Conservation (phyloP, 2,113 vertebrate genomes). For the Ginglymostoma cirratum region DNA sequence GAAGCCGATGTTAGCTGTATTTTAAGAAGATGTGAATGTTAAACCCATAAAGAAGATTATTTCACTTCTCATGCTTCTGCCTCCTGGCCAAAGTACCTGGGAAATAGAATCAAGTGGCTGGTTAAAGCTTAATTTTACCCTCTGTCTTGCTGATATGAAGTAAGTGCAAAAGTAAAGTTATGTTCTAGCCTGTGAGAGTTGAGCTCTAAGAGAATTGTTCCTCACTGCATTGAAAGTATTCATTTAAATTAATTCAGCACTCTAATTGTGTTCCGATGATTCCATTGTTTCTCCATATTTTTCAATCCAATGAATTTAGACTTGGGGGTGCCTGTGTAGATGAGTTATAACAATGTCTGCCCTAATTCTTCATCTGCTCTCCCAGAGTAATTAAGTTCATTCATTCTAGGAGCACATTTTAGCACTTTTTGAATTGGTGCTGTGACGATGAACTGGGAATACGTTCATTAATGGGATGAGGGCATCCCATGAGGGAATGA, state of each 20-base stretch:
- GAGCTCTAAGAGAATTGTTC: neutral
- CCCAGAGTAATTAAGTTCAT: neutral
- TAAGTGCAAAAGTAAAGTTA: neutral
- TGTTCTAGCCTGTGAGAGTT: neutral
- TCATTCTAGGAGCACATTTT: neutral
- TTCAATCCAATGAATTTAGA: too few relatives aligned
- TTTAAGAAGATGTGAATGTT: neutral
- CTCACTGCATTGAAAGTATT: neutral
- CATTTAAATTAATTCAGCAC: neutral
- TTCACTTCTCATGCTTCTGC: neutral
- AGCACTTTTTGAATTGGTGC: neutral
- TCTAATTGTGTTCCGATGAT: neutral
- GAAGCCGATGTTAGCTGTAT: neutral
- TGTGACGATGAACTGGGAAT: neutral
- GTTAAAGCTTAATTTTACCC: neutral
- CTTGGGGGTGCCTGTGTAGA: too few relatives aligned
- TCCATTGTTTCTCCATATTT: too few relatives aligned
- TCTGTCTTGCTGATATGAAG: neutral
- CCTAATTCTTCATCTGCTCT: neutral
- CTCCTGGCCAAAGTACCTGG: neutral
- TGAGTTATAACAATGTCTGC: too few relatives aligned
- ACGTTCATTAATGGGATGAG: too few relatives aligned
- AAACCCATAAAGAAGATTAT: too few relatives aligned
- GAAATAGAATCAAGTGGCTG: neutral
- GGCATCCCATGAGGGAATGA: too few relatives aligned